Evolutionary conservation across 1,140 invertebrate genomes (phyloP).

Genomic region (Trichomalopsis sarcophagae): DNA sequence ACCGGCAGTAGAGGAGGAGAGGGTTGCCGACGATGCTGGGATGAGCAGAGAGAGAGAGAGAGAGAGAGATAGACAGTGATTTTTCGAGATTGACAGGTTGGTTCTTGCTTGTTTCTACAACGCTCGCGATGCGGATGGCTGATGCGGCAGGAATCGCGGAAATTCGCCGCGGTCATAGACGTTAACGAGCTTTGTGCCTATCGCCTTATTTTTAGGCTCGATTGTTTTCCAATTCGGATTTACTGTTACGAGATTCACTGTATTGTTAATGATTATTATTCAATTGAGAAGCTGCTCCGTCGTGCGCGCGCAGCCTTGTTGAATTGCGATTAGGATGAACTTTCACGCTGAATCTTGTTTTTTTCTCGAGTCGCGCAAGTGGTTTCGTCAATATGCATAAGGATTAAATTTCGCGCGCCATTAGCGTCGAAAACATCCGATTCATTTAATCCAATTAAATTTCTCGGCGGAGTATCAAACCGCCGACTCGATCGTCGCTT

Average conservation of each 20-base stretch:
- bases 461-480: neutral
- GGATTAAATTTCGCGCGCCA: too few species aligned
- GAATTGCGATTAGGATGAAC: too few species aligned
- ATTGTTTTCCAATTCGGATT: neutral
- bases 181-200: neutral
- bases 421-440: too few species aligned
- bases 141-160: neutral
- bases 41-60: neutral
- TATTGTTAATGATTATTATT: too few species aligned
- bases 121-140: neutral
- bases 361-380: neutral
- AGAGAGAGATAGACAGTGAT: too few species aligned
- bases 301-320: too few species aligned
- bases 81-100: neutral
- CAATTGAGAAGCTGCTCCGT: too few species aligned
- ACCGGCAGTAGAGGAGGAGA: neutral
- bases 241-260: neutral
- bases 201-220: neutral
- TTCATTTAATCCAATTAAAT: neutral
- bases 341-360: neutral
- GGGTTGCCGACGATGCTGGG: neutral
- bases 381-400: too few species aligned
- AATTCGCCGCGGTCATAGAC: neutral
- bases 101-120: neutral
- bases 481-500: neutral